A percentile compares a stretch with the other conserved stretches of the same genome.
Conservation (phyloP, 2,113 vertebrate genomes). For the Electrona antarctica region DNA sequence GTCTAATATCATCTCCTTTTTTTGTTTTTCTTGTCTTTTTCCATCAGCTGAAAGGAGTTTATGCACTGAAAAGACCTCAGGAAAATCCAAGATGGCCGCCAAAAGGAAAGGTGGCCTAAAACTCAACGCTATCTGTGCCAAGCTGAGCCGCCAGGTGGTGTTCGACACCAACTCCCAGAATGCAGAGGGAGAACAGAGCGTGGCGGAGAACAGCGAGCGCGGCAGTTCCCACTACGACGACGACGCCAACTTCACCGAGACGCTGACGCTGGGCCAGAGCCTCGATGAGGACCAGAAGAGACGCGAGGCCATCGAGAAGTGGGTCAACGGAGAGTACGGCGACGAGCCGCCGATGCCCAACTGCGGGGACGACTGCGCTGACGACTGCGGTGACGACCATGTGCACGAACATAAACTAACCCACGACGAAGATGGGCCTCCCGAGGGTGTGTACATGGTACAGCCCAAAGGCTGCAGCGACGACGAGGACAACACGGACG, state of each 20-base stretch:
- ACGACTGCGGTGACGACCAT: conserved; percentile 68
- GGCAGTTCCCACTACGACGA: conserved; percentile 84
- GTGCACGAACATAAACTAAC: conserved; percentile 55
- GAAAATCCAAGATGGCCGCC: conserved; percentile 97
- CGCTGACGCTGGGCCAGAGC: conserved; percentile 80
- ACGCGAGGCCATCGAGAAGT: conserved; percentile 97
- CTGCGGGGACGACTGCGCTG: conserved; percentile 58
- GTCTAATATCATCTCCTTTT: conserved; percentile 21
- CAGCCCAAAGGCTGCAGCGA: conserved; percentile 97
- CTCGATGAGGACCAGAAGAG: conserved; percentile 93
- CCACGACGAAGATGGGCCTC: conserved; percentile 83
- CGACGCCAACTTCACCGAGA: conserved; percentile 80
- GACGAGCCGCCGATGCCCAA: conserved; percentile 82
- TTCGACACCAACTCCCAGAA: conserved; percentile 88
- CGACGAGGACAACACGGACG: conserved; percentile 88
- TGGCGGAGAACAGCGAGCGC: conserved; percentile 81
- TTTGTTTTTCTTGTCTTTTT: conserved; percentile 47
- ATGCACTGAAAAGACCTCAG: conserved; percentile 96
- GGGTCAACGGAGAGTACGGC: conserved; percentile 96
- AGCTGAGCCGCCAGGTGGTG: conserved; percentile 98
- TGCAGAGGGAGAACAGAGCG: conserved; percentile 82
- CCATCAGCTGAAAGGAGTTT: conserved; percentile 95
- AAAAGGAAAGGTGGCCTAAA: conserved; percentile 99
- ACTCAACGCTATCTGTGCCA: conserved; percentile 99
- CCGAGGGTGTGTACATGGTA: conserved; percentile 97